Base-by-base conservation (phyloP, 2,113 vertebrate species). In the Lamprologus sp. region DNA sequence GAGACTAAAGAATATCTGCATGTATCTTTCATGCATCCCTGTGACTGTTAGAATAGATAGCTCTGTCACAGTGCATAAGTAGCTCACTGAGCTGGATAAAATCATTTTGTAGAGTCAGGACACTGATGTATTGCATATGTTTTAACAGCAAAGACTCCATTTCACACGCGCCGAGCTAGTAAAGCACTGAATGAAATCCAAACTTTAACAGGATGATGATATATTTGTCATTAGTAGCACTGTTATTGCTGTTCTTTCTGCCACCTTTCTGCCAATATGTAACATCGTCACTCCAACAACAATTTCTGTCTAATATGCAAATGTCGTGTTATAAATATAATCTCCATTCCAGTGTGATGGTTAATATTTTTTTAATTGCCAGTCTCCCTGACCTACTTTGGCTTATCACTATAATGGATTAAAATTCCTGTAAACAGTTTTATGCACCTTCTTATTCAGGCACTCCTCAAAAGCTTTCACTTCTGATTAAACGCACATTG, bases 1-100 rank as follows among this genome's bases (percentile, higher is more conserved):
- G 81, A 84, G 79, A 88, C 84, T 4, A 47, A 73, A 85, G 87
- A 84, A 91, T 79, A 63, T 79, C 82, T 53, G 82, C 83, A 75
- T 40, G 7, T 26, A 88, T 90, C 73, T 49, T 70, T 88, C 85
- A 86, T 87, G 88, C 87, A 88, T 92, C 85, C 81, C 23, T 58
- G 49, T 77, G 93, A 89, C 83, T 89, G 92, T 94, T 89, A 91
- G 89, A 92, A 93, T 89, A 89, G 88, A 95, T 94, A 87, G 79
- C 89, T 90, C 87, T 94, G 89, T 93, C 93, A 84, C 77, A 84
- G 85, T 40, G 86, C 84, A 88, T 73, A 86, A 86, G 81, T 84
- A 85, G 91, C 85, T 91, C 86, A 91, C 56, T 92, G 92, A 65
- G 88, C 93, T 81, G 90, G 79, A 84, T 80, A 93, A 92, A 93